Evolutionary conservation across 2,797 vertebrate species (phyloP).

Genomic region (Coregonus suidteri): DNA sequence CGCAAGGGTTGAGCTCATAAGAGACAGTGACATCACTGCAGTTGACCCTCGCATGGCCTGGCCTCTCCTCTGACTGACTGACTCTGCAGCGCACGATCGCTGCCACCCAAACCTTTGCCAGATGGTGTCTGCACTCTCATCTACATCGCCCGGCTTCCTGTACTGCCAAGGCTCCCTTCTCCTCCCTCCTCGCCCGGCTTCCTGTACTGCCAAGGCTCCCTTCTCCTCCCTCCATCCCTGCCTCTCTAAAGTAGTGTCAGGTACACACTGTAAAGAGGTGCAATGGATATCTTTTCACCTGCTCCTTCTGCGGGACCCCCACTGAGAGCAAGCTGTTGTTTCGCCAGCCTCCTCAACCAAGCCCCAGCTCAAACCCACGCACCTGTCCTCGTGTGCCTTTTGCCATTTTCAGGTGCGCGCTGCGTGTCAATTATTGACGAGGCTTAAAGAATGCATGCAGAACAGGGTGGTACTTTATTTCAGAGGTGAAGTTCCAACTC

Average conservation of each 20-base stretch:
- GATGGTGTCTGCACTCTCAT: slow-evolving; percentile 36
- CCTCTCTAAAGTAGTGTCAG: slow-evolving; percentile 67
- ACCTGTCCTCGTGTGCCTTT: slow-evolving; percentile 60
- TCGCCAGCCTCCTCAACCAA: slow-evolving; percentile 40
- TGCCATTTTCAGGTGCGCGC: slow-evolving; percentile 31
- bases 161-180: slow-evolving; percentile 22
- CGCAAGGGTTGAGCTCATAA: slow-evolving; percentile 35
- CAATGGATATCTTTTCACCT: slow-evolving; percentile 75
- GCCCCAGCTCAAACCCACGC: slow-evolving; percentile 34
- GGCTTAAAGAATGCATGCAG: slow-evolving; percentile 32
- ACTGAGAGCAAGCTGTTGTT: slow-evolving; percentile 77
- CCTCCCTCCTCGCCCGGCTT: too few relatives aligned
- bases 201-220: slow-evolving; percentile 8
- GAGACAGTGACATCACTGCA: slow-evolving; percentile 50
- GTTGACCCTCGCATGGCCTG: slow-evolving; percentile 38
- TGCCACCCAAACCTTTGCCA: slow-evolving; percentile 34
- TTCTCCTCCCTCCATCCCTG: slow-evolving; percentile 17
- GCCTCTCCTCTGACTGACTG: slow-evolving; percentile 14
- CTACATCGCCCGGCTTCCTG: slow-evolving; percentile 38
- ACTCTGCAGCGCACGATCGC: slow-evolving; percentile 29
- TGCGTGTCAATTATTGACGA: slow-evolving; percentile 54
- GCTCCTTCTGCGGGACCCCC: slow-evolving; percentile 65
- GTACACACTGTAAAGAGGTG: slow-evolving; percentile 68
- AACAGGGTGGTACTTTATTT: background rate
- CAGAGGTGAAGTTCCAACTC: background rate